These are phyloP conservation scores for Pyrrhosoma nymphula DNA, from an alignment of 2,888 invertebrate species.

Conservation along the genomic window DNA sequence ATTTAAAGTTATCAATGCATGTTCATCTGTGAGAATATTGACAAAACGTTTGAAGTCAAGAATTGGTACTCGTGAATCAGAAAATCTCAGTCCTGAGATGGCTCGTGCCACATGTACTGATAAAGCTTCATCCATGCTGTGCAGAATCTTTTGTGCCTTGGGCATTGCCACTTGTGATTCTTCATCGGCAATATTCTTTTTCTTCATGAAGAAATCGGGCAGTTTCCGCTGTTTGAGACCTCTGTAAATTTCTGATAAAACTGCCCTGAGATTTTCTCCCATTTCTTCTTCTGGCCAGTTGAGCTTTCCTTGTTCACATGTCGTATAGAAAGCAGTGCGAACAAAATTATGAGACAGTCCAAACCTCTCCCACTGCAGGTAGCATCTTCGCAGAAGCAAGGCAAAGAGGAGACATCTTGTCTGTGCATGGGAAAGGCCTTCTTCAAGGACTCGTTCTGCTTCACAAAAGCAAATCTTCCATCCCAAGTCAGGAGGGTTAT, in stretches of 20 bases:
- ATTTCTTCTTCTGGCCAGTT: constrained; percentile 81
- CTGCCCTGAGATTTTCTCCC: not conserved
- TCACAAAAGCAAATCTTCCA: constrained; percentile 90
- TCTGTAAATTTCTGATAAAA: constrained; percentile 72
- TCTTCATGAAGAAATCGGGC: constrained; percentile 87
- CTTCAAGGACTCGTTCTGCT: constrained; percentile 87
- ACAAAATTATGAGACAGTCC: constrained; percentile 78
- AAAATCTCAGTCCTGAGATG: constrained; percentile 20
- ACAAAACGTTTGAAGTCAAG: constrained; percentile 39
- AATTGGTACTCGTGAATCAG: constrained; percentile 40
- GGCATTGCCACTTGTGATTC: not conserved
- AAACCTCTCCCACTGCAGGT: constrained; percentile 81
- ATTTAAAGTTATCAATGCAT: not conserved
- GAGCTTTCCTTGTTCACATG: constrained; percentile 82
- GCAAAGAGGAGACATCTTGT: constrained; percentile 85
- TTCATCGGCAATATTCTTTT: constrained; percentile 86
- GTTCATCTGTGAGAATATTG: constrained; percentile 47
- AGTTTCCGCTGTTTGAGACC: constrained; percentile 83
- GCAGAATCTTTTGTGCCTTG: not conserved
- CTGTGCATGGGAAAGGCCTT: constrained; percentile 85
- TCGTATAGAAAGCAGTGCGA: constrained; percentile 87
- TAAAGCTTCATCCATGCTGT: constrained; percentile 21
- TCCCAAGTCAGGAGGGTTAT: constrained; percentile 79
- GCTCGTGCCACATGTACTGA: constrained; percentile 44
- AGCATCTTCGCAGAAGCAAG: constrained; percentile 79